phyloP scores from a whole-genome alignment of 2,797 vertebrate species.

The Simalia tracyae region DNA sequence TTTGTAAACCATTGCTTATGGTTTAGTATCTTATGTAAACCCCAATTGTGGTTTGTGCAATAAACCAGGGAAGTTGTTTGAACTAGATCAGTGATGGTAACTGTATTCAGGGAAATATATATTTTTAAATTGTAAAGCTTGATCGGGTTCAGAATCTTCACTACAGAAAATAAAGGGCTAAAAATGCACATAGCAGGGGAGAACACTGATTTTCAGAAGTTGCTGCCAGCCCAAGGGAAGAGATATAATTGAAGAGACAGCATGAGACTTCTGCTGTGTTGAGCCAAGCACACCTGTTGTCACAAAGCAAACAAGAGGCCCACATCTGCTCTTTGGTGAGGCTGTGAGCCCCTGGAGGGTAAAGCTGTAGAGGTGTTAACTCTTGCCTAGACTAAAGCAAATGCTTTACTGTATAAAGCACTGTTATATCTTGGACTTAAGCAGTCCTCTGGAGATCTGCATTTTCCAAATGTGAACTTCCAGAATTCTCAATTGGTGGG shows the following conservation, averaged over 20 bases:
- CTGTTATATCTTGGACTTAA: background rate
- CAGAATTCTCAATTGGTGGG: background rate
- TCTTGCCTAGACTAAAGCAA: background rate
- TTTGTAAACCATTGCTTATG: background rate
- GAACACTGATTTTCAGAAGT: slow-evolving; percentile 46
- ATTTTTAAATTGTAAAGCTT: background rate
- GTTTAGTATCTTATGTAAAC: background rate
- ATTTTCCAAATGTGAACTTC: background rate
- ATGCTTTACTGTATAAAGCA: background rate
- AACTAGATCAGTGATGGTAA: background rate
- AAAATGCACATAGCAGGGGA: slow-evolving; percentile 49
- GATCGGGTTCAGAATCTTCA: slow-evolving; percentile 48
- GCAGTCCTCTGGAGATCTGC: background rate
- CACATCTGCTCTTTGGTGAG: slow-evolving; percentile 43
- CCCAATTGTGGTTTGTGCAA: background rate
- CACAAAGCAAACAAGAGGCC: slow-evolving; percentile 30
- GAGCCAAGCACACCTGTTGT: slow-evolving; percentile 45
- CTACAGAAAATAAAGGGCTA: slow-evolving; percentile 53
- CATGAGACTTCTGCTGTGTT: slow-evolving; percentile 5
- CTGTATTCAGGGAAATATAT: background rate
- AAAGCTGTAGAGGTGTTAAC: slow-evolving; percentile 19
- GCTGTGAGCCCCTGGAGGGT: slow-evolving; percentile 16
- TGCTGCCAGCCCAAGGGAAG: slow-evolving; percentile 59
- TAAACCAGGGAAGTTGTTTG: background rate
- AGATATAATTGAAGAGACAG: slow-evolving; percentile 49